These are phyloP conservation scores for Emydoidea blandingii DNA, from an alignment of 2,797 vertebrate genomes.

Conservation along the genomic window DNA sequence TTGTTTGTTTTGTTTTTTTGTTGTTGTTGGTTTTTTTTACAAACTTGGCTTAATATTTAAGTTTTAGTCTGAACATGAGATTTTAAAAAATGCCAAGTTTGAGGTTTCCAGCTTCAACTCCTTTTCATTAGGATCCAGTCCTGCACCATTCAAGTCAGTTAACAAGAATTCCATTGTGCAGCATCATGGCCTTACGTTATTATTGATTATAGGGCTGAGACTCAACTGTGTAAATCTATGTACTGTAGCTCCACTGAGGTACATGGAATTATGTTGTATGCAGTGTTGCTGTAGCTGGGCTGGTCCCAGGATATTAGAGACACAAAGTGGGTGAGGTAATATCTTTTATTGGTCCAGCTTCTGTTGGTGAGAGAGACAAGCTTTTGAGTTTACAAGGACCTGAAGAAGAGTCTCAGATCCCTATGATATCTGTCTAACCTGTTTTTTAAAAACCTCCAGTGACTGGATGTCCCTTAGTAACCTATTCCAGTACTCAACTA, in stretches of 20 bases:
- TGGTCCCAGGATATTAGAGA: background rate
- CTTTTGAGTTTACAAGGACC: no score
- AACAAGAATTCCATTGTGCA: background rate
- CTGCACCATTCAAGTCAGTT: background rate
- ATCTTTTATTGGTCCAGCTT: background rate
- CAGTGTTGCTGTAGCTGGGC: background rate
- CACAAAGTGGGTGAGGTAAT: background rate
- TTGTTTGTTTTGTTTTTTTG: background rate
- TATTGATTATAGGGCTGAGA: background rate
- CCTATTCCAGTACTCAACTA: background rate
- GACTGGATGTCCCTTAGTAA: background rate
- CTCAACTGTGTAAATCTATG: background rate
- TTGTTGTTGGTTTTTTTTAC: background rate
- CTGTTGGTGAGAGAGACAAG: background rate
- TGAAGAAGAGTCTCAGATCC: background rate
- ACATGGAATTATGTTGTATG: background rate
- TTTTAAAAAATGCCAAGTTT: background rate
- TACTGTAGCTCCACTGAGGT: background rate
- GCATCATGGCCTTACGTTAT: background rate
- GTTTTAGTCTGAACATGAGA: background rate
- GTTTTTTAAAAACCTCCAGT: background rate
- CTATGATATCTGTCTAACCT: background rate
- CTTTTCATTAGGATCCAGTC: conserved; percentile 31
- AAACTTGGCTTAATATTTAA: background rate
- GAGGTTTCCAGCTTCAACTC: background rate